Conservation (phyloP, 1,140 invertebrate genomes). For the Trichomalopsis sarcophagae region DNA sequence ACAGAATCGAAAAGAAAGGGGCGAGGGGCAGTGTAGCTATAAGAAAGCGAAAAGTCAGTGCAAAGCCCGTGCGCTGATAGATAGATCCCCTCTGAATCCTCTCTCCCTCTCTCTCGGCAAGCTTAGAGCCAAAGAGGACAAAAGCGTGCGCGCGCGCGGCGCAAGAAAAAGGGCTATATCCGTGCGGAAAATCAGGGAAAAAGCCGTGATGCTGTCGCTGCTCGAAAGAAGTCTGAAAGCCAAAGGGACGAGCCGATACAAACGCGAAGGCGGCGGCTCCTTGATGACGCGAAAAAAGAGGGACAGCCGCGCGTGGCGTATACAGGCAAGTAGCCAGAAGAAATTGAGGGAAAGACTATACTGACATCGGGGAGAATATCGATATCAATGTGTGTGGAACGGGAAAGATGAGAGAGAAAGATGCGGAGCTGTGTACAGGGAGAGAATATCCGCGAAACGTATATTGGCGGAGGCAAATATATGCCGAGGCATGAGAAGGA, state of each 20-base stretch:
- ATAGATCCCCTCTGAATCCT: constrained; percentile 8
- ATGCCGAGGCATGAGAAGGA: background rate
- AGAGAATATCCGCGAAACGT: background rate
- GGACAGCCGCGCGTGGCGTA: constrained; percentile 7
- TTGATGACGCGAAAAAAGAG: constrained; percentile 31
- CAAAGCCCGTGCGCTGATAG: background rate
- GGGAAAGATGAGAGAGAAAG: background rate
- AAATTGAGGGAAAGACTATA: constrained; percentile 58
- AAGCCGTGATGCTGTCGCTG: background rate
- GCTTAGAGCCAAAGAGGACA: background rate
- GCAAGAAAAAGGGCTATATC: constrained; percentile 27
- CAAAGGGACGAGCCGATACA: constrained; percentile 24
- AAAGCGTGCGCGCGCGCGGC: constrained; percentile 3
- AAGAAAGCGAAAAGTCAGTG: constrained; percentile 36
- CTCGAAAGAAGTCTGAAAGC: constrained; percentile 7
- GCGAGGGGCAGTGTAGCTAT: constrained; percentile 22
- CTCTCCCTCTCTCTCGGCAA: background rate
- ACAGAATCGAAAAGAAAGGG: constrained; percentile 36
- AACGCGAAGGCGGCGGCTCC: background rate
- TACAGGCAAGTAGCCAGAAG: constrained; percentile 4
- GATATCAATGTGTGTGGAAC: background rate
- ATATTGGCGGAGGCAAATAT: background rate
- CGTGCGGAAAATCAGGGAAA: constrained; percentile 46
- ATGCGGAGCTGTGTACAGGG: background rate
- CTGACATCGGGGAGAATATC: constrained; percentile 6